These are phyloP conservation scores for Mycteria americana DNA, from an alignment of 2,797 vertebrate genomes.

Conservation along the genomic window DNA sequence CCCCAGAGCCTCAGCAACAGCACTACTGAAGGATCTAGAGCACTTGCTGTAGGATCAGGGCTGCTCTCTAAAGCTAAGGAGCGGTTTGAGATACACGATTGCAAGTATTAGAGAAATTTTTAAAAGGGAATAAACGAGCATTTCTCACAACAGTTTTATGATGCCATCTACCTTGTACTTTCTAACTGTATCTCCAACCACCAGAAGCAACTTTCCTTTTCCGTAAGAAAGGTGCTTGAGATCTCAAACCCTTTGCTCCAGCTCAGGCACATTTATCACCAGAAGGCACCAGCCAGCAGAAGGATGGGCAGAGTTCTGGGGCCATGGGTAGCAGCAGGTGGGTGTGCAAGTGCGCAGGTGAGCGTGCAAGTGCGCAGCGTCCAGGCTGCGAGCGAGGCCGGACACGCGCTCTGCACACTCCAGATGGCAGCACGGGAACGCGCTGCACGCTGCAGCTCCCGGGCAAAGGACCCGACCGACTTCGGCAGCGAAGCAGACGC, in stretches of 20 bases:
- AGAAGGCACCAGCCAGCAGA: neutral
- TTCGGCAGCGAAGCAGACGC: fast-evolving
- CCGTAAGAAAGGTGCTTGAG: neutral
- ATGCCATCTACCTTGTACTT: neutral
- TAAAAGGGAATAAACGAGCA: neutral
- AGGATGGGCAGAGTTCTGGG: fast-evolving
- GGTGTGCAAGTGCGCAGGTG: neutral
- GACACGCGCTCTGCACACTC: neutral
- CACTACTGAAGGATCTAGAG: no score
- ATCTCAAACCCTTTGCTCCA: neutral
- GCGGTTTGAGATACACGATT: neutral
- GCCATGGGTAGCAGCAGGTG: fast-evolving
- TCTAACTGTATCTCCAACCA: neutral
- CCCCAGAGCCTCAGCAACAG: neutral
- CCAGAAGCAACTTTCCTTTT: neutral
- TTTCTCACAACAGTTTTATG: neutral
- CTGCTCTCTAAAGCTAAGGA: neutral
- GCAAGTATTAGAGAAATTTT: neutral
- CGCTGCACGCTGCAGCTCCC: neutral
- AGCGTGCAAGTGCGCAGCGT: fast-evolving
- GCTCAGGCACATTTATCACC: neutral
- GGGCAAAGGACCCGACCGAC: neutral
- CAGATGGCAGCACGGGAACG: neutral
- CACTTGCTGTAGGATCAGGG: neutral
- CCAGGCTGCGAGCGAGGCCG: neutral